Evolutionary conservation across 2,113 vertebrate species (phyloP).

Genomic region (Coregonus clupeaformis): DNA sequence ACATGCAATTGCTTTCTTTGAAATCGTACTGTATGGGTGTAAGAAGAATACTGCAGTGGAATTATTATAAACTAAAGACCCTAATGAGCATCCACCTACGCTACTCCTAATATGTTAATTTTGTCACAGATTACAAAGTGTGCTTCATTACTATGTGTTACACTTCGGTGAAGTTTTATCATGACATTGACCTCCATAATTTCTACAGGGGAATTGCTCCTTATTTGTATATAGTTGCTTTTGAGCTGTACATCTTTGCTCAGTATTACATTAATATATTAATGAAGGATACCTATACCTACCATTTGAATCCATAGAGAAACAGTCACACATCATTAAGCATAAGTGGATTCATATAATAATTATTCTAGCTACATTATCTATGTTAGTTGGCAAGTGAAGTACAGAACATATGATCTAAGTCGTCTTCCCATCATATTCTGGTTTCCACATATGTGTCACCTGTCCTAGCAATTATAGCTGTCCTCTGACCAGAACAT

Average conservation of each 20-base stretch:
- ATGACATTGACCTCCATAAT: background rate
- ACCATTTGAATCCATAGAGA: background rate
- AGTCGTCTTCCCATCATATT: slow-evolving; percentile 58
- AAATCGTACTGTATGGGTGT: slow-evolving; percentile 24
- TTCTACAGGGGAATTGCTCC: slow-evolving; percentile 3
- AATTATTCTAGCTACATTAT: background rate
- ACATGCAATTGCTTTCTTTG: slow-evolving; percentile 39
- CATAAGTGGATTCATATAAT: background rate
- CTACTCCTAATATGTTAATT: slow-evolving; percentile 52
- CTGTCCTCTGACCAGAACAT: slow-evolving; percentile 20
- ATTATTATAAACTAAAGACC: slow-evolving; percentile 5
- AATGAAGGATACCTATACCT: background rate
- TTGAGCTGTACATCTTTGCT: background rate
- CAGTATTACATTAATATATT: background rate
- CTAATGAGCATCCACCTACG: slow-evolving; percentile 59
- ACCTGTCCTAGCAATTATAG: slow-evolving; percentile 68
- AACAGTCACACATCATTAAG: background rate
- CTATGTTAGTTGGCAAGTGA: slow-evolving; percentile 38
- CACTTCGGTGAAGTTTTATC: slow-evolving; percentile 46
- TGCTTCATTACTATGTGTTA: background rate
- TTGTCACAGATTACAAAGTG: slow-evolving; percentile 47
- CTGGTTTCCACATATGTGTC: slow-evolving; percentile 64
- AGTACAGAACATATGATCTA: slow-evolving; percentile 51
- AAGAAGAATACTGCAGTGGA: slow-evolving; percentile 26
- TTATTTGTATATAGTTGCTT: background rate